Evolutionary conservation across 2,113 vertebrate species (phyloP).

Genomic region (Athene noctua): DNA sequence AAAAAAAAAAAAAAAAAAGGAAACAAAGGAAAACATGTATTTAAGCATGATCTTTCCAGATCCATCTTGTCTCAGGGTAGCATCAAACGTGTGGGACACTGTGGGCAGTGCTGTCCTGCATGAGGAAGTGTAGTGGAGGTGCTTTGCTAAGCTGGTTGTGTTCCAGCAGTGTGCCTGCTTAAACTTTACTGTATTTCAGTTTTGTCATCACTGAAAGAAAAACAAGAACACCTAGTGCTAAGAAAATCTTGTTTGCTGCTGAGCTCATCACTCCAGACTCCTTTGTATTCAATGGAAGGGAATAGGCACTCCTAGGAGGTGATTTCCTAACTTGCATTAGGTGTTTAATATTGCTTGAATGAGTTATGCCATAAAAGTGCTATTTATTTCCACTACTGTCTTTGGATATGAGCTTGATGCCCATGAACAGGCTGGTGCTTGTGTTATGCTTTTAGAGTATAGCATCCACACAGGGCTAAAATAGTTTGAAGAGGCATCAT

Average conservation of each 20-base stretch:
- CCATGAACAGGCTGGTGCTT: neutral
- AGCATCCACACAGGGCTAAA: neutral
- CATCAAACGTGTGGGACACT: neutral
- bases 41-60: neutral
- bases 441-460: neutral
- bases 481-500: neutral
- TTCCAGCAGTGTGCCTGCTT: neutral
- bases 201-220: neutral
- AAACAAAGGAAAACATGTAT: neutral
- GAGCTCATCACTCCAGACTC: neutral
- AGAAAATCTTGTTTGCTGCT: neutral
- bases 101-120: accelerated
- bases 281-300: neutral
- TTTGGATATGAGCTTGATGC: neutral
- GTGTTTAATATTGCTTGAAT: neutral
- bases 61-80: neutral
- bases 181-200: neutral
- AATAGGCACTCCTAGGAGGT: neutral
- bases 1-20: accelerated
- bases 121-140: neutral
- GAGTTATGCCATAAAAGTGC: neutral
- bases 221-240: neutral
- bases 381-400: neutral
- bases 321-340: neutral
- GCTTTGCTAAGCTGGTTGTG: neutral